Evolutionary conservation across 1,140 invertebrate genomes (phyloP).

Genomic region (Charaxes varanes): DNA sequence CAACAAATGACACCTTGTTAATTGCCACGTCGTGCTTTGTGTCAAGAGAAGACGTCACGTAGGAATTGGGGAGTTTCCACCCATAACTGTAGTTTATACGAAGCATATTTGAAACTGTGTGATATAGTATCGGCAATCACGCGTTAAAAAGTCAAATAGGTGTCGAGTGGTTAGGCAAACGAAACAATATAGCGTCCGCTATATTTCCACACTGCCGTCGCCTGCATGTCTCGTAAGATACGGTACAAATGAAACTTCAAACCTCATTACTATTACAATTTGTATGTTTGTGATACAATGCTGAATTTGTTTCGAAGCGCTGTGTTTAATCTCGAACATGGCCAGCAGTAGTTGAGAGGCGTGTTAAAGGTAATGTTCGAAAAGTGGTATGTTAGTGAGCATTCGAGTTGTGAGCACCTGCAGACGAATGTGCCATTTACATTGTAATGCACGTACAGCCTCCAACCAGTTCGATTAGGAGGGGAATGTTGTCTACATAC

Average conservation of each 20-base stretch:
- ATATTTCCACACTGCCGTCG: conserved; percentile 28
- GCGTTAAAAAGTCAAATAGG: conserved; percentile 16
- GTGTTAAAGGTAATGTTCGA: conserved; percentile 28
- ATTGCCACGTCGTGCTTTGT: too few relatives aligned
- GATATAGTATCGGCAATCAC: conserved; percentile 1
- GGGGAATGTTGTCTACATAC: conserved; percentile 58
- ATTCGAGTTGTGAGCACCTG: conserved; percentile 37
- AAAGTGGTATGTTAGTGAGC: conserved; percentile 20
- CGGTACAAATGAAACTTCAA: conserved; percentile 6
- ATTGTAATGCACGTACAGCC: conserved; percentile 61
- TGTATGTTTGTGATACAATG: conserved; percentile 3
- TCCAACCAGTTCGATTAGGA: conserved; percentile 61
- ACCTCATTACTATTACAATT: conserved; percentile 16
- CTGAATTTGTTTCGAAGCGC: neutral
- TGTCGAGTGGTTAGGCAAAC: conserved; percentile 15
- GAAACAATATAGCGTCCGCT: conserved; percentile 11
- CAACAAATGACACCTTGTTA: too few relatives aligned
- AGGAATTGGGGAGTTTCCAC: too few relatives aligned
- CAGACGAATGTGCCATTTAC: conserved; percentile 64
- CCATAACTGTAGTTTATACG: too few relatives aligned
- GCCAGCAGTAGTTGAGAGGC: conserved; percentile 26
- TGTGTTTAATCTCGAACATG: conserved; percentile 2
- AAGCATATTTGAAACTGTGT: neutral
- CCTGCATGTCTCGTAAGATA: conserved; percentile 45
- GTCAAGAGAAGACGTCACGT: too few relatives aligned